Evolutionary conservation across 2,113 vertebrate species (phyloP).

Genomic region (Psettodes erumei): DNA sequence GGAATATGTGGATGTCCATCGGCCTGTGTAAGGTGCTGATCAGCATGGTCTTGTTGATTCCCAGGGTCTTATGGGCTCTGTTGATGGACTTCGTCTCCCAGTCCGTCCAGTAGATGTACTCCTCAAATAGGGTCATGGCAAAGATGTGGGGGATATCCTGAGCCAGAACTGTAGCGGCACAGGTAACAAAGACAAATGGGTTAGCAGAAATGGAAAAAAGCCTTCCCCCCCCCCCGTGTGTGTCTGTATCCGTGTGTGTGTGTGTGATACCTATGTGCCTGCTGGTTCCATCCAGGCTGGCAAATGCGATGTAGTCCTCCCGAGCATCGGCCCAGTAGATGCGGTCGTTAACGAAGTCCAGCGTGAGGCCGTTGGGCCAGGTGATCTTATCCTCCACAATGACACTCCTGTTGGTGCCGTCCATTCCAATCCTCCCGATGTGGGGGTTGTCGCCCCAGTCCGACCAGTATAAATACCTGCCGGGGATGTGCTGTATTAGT

Average conservation of each 20-base stretch:
- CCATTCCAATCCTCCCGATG: constrained; percentile 97
- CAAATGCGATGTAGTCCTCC: constrained; percentile 97
- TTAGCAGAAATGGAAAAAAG: neutral
- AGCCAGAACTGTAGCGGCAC: constrained; percentile 84
- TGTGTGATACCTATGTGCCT: constrained; percentile 88
- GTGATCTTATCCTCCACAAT: constrained; percentile 96
- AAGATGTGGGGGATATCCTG: constrained; percentile 97
- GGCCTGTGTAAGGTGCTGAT: constrained; percentile 96
- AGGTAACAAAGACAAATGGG: neutral
- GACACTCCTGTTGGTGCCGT: constrained; percentile 90
- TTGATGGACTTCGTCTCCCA: constrained; percentile 98
- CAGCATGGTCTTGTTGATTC: constrained; percentile 88
- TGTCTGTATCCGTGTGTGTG: neutral
- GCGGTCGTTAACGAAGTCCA: constrained; percentile 95
- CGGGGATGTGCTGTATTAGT: constrained; percentile 16
- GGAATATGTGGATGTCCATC: constrained; percentile 97
- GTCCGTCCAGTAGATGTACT: constrained; percentile 98
- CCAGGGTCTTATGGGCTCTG: constrained; percentile 92
- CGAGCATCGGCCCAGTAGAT: constrained; percentile 98
- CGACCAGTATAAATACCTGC: constrained; percentile 97
- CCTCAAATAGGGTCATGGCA: constrained; percentile 95
- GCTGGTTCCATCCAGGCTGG: constrained; percentile 92
- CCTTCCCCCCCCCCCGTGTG: neutral
- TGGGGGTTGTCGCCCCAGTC: constrained; percentile 98
- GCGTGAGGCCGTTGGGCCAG: constrained; percentile 96